These are phyloP conservation scores for Metallyticus violacea DNA, from an alignment of 2,888 invertebrate species.

Conservation along the genomic window DNA sequence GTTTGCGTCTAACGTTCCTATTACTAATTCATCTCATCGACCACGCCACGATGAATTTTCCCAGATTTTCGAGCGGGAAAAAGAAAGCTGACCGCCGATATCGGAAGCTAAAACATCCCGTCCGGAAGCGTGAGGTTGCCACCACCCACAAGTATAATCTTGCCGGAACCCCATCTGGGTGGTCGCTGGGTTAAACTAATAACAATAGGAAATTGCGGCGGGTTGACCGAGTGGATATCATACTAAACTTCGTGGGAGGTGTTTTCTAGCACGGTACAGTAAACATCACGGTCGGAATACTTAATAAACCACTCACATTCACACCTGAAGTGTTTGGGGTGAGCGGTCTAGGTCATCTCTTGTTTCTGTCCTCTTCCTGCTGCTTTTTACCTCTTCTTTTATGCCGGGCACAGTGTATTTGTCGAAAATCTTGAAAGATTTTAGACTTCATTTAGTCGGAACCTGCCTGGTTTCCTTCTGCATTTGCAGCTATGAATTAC, in stretches of 20 bases:
- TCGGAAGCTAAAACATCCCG: background rate
- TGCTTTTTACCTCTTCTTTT: too few relatives aligned
- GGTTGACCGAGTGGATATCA: background rate
- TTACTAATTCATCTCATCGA: background rate
- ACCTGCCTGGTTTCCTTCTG: too few relatives aligned
- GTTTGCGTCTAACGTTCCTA: background rate
- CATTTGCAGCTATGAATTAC: too few relatives aligned
- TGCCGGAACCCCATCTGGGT: background rate
- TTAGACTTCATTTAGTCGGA: too few relatives aligned
- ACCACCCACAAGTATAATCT: background rate
- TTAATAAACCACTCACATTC: background rate
- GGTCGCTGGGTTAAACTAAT: background rate
- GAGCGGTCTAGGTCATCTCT: too few relatives aligned
- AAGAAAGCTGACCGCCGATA: background rate
- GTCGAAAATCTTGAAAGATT: too few relatives aligned
- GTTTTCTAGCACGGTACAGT: background rate
- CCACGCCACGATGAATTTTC: background rate
- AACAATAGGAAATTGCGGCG: too few relatives aligned
- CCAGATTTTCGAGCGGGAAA: background rate
- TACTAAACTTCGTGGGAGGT: background rate
- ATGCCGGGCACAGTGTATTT: too few relatives aligned
- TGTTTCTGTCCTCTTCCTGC: too few relatives aligned
- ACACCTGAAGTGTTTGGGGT: too few relatives aligned
- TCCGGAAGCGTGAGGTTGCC: background rate
- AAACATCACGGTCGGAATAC: background rate